phyloP scores from a whole-genome alignment of 2,113 vertebrate species.

The Paradoxurus hermaphroditus region DNA sequence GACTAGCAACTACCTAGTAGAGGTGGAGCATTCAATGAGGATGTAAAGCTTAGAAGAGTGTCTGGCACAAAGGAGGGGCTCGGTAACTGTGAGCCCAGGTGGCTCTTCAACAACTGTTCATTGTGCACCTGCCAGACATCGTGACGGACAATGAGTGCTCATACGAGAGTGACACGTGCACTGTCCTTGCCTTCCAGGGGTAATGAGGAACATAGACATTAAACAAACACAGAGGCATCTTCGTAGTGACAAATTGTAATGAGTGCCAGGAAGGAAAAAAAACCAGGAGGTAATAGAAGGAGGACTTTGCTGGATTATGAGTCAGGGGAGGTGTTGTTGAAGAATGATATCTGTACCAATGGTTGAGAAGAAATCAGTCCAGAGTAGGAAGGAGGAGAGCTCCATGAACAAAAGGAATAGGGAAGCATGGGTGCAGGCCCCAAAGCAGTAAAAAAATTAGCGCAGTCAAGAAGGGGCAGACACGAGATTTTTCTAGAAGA shows the following conservation, averaged over 20 bases:
- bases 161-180: not conserved
- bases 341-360: not conserved
- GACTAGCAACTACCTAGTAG: not conserved
- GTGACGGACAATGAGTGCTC: not conserved
- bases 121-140: not conserved
- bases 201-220: rapidly evolving
- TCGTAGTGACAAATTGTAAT: not conserved
- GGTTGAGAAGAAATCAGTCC: not conserved
- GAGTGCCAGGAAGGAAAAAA: not conserved
- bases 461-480: not conserved
- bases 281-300: not conserved
- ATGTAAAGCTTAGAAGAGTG: not conserved
- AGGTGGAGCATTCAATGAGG: not conserved
- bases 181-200: not conserved
- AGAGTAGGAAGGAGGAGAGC: not conserved
- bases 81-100: not conserved
- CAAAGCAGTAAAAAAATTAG: not conserved
- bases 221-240: not conserved
- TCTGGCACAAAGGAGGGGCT: not conserved
- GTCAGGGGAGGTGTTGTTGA: not conserved
- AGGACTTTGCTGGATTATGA: not conserved
- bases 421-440: rapidly evolving
- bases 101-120: not conserved
- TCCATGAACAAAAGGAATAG: not conserved
- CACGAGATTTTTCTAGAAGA: not conserved